These are phyloP conservation scores for Sitodiplosis mosellana DNA, from an alignment of 1,140 invertebrate species.

Conservation along the genomic window DNA sequence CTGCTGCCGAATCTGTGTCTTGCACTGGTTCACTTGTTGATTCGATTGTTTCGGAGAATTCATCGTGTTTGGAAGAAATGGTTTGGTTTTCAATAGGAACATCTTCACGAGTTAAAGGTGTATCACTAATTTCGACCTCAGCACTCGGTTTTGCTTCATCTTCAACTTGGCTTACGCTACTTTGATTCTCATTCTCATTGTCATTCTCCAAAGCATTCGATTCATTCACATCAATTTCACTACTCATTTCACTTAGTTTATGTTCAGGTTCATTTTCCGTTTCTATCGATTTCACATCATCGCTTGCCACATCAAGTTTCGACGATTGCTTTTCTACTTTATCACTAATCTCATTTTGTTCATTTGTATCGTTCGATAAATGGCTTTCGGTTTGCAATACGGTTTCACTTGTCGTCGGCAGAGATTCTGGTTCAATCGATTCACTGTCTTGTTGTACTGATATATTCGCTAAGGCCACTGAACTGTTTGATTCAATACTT, in stretches of 20 bases:
- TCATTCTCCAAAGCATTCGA: not conserved
- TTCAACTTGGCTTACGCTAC: slow-evolving; percentile 2
- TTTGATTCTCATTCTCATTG: not conserved
- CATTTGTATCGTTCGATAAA: slow-evolving; percentile 3
- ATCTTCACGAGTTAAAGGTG: too few relatives aligned
- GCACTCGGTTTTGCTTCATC: not conserved
- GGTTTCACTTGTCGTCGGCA: not conserved
- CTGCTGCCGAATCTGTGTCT: too few relatives aligned
- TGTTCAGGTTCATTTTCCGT: too few relatives aligned
- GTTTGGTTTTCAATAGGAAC: too few relatives aligned
- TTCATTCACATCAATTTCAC: slow-evolving; percentile 1
- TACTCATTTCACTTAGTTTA: not conserved
- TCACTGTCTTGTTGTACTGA: too few relatives aligned
- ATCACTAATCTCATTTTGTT: not conserved
- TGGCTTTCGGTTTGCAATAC: too few relatives aligned
- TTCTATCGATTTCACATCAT: not conserved
- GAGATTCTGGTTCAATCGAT: not conserved
- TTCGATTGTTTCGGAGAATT: too few relatives aligned
- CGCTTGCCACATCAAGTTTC: not conserved
- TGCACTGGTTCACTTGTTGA: too few relatives aligned
- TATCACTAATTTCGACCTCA: not conserved
- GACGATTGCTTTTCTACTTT: not conserved
- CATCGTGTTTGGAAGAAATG: too few relatives aligned
- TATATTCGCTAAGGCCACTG: too few relatives aligned
- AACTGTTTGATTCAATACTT: too few relatives aligned